Base-by-base conservation (phyloP, 35 echinoderm and acorn worm species). In the Apostichopus japonicus region DNA sequence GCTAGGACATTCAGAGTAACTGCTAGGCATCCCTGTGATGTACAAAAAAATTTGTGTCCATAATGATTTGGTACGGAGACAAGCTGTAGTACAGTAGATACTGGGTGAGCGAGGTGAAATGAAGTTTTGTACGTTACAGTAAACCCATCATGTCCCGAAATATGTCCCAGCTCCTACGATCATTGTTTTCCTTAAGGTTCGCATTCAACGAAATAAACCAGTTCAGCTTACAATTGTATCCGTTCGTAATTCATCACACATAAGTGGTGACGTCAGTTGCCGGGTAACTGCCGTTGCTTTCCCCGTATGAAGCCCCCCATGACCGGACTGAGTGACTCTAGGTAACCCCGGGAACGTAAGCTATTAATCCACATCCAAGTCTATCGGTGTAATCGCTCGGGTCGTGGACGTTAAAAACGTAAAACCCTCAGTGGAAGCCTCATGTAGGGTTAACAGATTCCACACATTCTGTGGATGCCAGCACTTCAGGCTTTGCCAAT, bases 271-370 rank as follows among this genome's bases (percentile, higher is more conserved):
- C 24, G 78, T 80, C 52, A 53, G 78, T 80, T 80, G 11, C 78
- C 5, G 14, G 78, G 78, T 33, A 44, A 80, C 78, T 8, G 13
- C 23, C 15, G 23, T 80, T 15, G 8, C 24, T 80, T 80, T 53
- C 78, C 24, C 78, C 11, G 24, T 24, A 4, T 44, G 78, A 44
- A 80, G 78, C 25, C 78, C 24, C 33, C 78, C 15, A 15, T 80
- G 78, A 80, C 78, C 24, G 78, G 78, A 80, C 78, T 80, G 23
- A 44, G 78, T 80, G 78, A 80, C 78, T 80, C 78, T 80, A 25
- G 6, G 15, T 44, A 24, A 80, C 23, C 78, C 78, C 52, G 25
- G 78, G 63, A 67, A 3, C 63, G 19, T 67, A 67, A 19, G 63
- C 63, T 67, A 67, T 67, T 67, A 67, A 67, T 67, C 63, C 11